Percentiles rank a stretch among this genome's conserved stretches.
Evolutionary conservation across 2,888 invertebrate genomes (phyloP).

Genomic region (Lasioglossum zephyrum): DNA sequence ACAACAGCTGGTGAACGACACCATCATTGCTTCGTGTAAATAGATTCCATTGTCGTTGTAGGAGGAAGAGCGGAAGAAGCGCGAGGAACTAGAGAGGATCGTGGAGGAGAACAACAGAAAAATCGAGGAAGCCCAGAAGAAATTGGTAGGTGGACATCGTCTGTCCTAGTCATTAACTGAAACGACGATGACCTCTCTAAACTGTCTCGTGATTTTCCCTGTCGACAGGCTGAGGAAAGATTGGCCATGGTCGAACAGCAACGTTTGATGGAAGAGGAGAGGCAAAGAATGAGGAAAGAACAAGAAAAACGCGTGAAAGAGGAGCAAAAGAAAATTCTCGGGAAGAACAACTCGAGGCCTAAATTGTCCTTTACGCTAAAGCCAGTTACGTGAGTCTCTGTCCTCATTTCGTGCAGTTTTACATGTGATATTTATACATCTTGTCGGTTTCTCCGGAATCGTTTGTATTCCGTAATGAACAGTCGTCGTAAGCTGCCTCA

Average conservation of each 20-base stretch:
- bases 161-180: background rate
- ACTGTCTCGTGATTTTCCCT: background rate
- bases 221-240: conserved; percentile 95
- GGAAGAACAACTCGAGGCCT: conserved; percentile 98
- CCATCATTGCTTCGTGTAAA: conserved; percentile 78
- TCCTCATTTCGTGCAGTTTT: conserved; percentile 73
- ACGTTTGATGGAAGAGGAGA: conserved; percentile 97
- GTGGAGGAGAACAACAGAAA: conserved; percentile 99
- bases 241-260: conserved; percentile 98
- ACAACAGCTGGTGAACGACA: conserved; percentile 76
- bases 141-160: conserved; percentile 90
- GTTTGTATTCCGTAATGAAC: conserved; percentile 63
- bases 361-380: conserved; percentile 96
- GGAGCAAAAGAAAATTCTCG: conserved; percentile 98
- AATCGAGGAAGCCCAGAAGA: conserved; percentile 98
- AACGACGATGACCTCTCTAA: background rate
- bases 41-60: conserved; percentile 87
- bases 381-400: conserved; percentile 89
- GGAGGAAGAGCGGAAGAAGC: conserved; percentile 98
- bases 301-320: conserved; percentile 96
- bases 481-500: conserved; percentile 43
- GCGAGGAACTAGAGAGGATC: conserved; percentile 97
- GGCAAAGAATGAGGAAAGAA: conserved; percentile 96
- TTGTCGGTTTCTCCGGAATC: conserved; percentile 68
- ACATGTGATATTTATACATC: conserved; percentile 79